Percentiles rank a stretch among this genome's conserved stretches.
Evolutionary conservation across 2,888 invertebrate species (phyloP).

Genomic region (Dicyrtomina minuta): DNA sequence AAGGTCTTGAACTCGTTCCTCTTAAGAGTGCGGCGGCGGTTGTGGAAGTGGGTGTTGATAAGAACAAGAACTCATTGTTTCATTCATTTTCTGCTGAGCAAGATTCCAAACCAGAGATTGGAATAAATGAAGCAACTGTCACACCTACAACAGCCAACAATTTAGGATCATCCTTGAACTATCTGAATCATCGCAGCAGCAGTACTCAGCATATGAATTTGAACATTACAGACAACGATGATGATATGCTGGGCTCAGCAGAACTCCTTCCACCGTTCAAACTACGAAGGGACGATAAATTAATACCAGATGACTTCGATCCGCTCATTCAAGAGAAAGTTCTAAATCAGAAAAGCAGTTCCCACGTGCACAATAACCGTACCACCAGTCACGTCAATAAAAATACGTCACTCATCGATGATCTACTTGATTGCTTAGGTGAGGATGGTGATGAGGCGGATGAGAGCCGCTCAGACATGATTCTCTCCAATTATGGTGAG

Average conservation of each 20-base stretch:
- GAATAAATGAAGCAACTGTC: conserved; percentile 17
- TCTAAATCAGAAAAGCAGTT: not conserved
- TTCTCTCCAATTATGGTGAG: conserved; percentile 51
- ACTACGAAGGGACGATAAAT: conserved; percentile 8
- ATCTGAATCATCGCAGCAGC: not conserved
- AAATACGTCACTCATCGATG: conserved; percentile 14
- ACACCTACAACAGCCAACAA: conserved; percentile 15
- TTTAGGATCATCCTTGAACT: conserved; percentile 7
- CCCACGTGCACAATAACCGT: not conserved
- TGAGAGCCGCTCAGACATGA: conserved; percentile 37
- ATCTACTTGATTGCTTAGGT: conserved; percentile 10
- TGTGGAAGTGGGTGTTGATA: conserved; percentile 19
- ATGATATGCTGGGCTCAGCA: no score
- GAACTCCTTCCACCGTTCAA: not conserved
- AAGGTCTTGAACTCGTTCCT: conserved; percentile 31
- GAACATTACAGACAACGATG: no score
- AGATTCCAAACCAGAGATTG: conserved; percentile 7
- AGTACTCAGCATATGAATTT: no score
- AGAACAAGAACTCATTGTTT: conserved; percentile 13
- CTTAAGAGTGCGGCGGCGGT: conserved; percentile 11
- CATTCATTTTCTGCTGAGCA: conserved; percentile 14
- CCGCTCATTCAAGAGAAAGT: not conserved
- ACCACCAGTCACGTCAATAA: not conserved
- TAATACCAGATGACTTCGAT: conserved; percentile 12
- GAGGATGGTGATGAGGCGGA: conserved; percentile 24